These are phyloP conservation scores for Rhea americana DNA, from an alignment of 2,113 vertebrate genomes.

Conservation along the genomic window DNA sequence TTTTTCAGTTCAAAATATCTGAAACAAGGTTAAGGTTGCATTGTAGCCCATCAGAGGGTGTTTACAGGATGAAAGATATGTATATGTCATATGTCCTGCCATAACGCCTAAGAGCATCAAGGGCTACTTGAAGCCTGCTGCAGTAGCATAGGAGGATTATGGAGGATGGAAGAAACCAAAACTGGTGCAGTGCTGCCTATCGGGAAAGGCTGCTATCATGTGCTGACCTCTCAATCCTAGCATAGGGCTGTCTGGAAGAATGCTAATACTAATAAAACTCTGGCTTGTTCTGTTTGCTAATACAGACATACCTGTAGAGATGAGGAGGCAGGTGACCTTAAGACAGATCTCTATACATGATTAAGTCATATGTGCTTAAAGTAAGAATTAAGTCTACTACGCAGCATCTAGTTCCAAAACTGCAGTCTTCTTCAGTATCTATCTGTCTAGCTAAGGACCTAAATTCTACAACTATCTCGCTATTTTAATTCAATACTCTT, in stretches of 20 bases:
- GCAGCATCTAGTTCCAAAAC: not conserved
- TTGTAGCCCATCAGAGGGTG: not conserved
- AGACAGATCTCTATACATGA: accelerated
- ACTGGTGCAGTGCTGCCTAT: accelerated
- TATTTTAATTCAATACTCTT: not conserved
- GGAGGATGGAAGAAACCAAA: not conserved
- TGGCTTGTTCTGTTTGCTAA: not conserved
- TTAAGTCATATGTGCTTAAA: not conserved
- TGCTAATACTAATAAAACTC: not conserved
- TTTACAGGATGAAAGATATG: not conserved
- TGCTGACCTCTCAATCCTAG: not conserved
- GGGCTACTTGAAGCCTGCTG: not conserved
- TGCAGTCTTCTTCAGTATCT: not conserved
- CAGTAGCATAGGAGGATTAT: not conserved
- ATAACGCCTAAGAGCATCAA: not conserved
- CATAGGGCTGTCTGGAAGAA: accelerated
- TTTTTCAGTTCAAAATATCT: not conserved
- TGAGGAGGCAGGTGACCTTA: not conserved
- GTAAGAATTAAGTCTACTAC: not conserved
- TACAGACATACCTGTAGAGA: not conserved
- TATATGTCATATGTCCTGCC: not conserved
- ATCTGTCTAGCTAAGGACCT: not conserved
- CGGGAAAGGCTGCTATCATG: not conserved
- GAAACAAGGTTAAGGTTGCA: not conserved
- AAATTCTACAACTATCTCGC: not conserved